Evolutionary conservation across 2,797 vertebrate species (phyloP).

Genomic region (Zenarchopterus dispar): DNA sequence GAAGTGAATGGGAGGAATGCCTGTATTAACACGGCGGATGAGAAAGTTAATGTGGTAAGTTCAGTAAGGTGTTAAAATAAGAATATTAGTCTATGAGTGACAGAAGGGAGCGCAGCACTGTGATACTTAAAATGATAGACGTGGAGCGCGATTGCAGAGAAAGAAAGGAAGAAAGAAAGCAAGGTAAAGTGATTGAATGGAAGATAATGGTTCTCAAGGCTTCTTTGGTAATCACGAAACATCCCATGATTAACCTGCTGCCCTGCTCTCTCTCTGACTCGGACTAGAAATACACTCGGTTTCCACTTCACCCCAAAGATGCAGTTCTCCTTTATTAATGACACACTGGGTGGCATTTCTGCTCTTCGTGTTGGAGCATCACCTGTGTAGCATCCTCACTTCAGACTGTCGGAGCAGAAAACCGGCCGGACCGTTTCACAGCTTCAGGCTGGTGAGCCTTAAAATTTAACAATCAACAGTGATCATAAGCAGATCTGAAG

Average conservation of each 20-base stretch:
- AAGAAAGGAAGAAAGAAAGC: conserved; percentile 15
- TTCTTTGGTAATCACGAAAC: conserved; percentile 37
- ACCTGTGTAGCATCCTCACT: background rate
- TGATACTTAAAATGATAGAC: conserved; percentile 26
- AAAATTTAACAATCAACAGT: conserved; percentile 22
- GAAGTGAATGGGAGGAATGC: conserved; percentile 37
- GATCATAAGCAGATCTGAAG: conserved; percentile 19
- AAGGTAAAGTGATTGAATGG: conserved; percentile 27
- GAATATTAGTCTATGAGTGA: conserved; percentile 34
- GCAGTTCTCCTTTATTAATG: conserved; percentile 12
- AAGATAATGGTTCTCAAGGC: conserved; percentile 21
- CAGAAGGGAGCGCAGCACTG: conserved; percentile 32
- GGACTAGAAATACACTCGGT: conserved; percentile 21
- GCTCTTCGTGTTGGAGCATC: conserved; percentile 4
- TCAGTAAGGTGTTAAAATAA: conserved; percentile 44
- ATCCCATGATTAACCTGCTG: conserved; percentile 26
- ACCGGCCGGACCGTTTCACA: background rate
- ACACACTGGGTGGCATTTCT: conserved; percentile 21
- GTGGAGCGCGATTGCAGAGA: conserved; percentile 20
- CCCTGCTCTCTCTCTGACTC: conserved; percentile 17
- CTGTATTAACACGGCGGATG: conserved; percentile 59
- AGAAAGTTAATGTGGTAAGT: conserved; percentile 47
- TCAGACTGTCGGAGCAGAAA: too few relatives aligned
- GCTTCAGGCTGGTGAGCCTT: conserved; percentile 27
- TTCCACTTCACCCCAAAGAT: conserved; percentile 17